A percentile compares a stretch with the other conserved stretches of the same genome.
These are phyloP conservation scores for Varanus komodoensis DNA, from an alignment of 2,113 vertebrate genomes.

Conservation along the genomic window DNA sequence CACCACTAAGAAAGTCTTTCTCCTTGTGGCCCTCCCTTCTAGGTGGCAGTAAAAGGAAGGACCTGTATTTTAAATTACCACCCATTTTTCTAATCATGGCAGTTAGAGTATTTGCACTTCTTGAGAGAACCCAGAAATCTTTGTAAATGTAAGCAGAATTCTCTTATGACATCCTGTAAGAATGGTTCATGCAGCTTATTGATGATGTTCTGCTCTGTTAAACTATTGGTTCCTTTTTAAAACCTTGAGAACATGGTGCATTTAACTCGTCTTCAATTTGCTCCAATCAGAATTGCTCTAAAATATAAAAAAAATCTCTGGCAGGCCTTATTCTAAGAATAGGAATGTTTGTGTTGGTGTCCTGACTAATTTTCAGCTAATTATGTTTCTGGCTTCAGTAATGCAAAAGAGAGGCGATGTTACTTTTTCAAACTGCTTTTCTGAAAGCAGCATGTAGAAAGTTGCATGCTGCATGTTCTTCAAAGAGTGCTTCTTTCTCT, in stretches of 20 bases:
- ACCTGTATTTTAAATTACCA: too few relatives aligned
- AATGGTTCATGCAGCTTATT: not conserved
- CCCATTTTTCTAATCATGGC: not conserved
- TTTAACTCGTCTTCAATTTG: not conserved
- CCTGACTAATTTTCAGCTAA: not conserved
- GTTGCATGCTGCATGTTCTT: not conserved
- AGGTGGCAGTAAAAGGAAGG: too few relatives aligned
- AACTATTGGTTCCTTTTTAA: not conserved
- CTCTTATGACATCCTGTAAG: not conserved
- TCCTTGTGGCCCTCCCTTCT: too few relatives aligned
- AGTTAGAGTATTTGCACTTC: too few relatives aligned
- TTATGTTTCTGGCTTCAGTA: constrained; percentile 26
- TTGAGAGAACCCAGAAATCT: not conserved
- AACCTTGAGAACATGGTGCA: not conserved
- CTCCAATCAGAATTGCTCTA: not conserved
- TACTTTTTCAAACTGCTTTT: constrained; percentile 1
- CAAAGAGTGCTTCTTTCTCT: constrained; percentile 27
- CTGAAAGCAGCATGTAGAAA: not conserved
- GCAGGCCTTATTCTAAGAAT: not conserved
- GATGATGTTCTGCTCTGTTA: constrained; percentile 1
- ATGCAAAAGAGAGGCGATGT: not conserved
- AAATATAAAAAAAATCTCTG: not conserved
- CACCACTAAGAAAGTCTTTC: too few relatives aligned
- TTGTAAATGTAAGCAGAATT: not conserved
- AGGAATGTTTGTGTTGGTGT: not conserved